Conservation (phyloP, 2,888 invertebrate genomes). For the Tenthredo livida region DNA sequence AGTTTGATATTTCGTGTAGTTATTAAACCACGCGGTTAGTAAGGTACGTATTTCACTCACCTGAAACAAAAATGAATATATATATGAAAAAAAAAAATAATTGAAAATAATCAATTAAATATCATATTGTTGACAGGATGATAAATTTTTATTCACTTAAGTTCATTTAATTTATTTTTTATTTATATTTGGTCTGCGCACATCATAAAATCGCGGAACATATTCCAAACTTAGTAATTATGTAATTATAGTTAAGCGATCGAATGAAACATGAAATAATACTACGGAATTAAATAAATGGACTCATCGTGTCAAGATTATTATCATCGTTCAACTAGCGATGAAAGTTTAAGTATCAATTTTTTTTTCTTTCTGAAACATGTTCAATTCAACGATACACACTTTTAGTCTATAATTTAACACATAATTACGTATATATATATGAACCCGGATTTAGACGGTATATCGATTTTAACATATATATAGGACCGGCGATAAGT, state of each 20-base stretch:
- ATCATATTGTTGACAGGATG: background rate
- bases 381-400: background rate
- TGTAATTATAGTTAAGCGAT: no score
- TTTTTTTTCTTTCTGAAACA: background rate
- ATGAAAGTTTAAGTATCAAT: background rate
- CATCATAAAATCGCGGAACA: background rate
- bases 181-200: background rate
- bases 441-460: background rate
- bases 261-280: background rate
- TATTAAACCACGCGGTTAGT: background rate
- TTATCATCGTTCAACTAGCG: background rate
- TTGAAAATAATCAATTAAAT: background rate
- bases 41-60: slow-evolving; percentile 30
- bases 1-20: slow-evolving; percentile 12
- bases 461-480: background rate
- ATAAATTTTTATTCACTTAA: background rate
- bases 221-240: background rate
- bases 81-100: background rate
- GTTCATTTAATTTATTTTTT: background rate
- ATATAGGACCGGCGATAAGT: background rate
- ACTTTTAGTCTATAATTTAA: background rate
- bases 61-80: slow-evolving; percentile 19
- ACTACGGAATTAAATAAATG: background rate
- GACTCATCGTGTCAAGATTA: background rate
- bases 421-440: background rate